Base-by-base conservation (phyloP, 2,797 vertebrate genomes). In the Crax fasciolata region DNA sequence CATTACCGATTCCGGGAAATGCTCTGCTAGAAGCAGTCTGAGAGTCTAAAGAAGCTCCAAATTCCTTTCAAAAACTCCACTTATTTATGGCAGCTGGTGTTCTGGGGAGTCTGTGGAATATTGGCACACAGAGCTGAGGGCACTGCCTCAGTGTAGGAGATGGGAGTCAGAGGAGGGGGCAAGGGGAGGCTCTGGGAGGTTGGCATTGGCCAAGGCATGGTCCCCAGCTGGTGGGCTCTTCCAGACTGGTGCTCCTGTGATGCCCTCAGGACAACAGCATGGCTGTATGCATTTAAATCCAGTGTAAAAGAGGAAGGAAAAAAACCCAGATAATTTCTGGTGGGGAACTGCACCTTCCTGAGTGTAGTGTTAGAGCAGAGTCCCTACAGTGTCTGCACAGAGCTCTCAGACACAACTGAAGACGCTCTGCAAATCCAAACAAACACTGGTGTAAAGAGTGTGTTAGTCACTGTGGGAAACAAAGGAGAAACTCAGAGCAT, bases 91-190 rank as follows among this genome's bases (percentile, higher is more conserved):
- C 17, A 43, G 21, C 59, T 73, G 28, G 4, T 46, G 28, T 87
- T 68, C 59, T n/a, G 30, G 68, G 54, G 58, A 16, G 46, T 35
- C 43, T 6, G 0, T 0, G 0, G 38, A 25, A 65, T 17, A 24
- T 77, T 76, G 74, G 59, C 59, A 35, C 27, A 19, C 12, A 27
- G 59, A 68, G 59, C 85, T 75, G 77, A 78, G 46, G 71, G 82
- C 58, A 79, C 38, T 58, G 10, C 44, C 44, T 3, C 2, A 16
- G 32, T 25, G 39, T 0, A 1, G n/a, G n/a, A 48, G 10, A 4
- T 13, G 32, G 25, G 38, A 87, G 43, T 43, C 28, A 79, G 38
- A 84, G 39, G 9, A 52, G 5, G 28, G 11, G 16, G 46, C 10
- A 1, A 1, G 18, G 11, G 24, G 16, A 59, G 24, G 20, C 30